A percentile compares a stretch with the other conserved stretches of the same genome.
Evolutionary conservation across 2,888 invertebrate genomes (phyloP).

Genomic region (Euclidia mi): DNA sequence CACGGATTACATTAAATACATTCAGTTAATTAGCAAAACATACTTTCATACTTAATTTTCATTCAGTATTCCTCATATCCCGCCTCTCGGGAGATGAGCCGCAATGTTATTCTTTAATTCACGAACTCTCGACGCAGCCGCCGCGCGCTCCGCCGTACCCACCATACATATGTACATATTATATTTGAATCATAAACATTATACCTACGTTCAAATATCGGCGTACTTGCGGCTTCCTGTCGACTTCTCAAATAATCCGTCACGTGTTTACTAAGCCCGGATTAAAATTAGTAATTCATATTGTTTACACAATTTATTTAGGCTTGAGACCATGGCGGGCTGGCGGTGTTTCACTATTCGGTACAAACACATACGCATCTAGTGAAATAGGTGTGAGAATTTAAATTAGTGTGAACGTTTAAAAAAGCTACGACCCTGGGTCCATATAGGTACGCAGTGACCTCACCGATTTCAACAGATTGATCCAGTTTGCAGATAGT

Average conservation of each 20-base stretch:
- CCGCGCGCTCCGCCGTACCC: conserved; percentile 4
- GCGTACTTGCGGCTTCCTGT: conserved; percentile 34
- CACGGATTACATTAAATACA: background rate
- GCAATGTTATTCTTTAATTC: conserved; percentile 27
- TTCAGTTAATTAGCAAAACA: no score
- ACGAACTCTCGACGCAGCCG: background rate
- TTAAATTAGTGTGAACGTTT: no score
- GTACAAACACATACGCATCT: no score
- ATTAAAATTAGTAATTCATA: conserved; percentile 22
- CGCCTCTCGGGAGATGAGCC: conserved; percentile 9
- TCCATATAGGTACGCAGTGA: no score
- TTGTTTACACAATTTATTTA: conserved; percentile 16
- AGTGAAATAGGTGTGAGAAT: no score
- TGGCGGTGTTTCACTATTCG: no score
- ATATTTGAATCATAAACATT: conserved; percentile 30
- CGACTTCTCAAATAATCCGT: conserved; percentile 21
- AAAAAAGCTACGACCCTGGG: no score
- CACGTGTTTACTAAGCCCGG: conserved; percentile 13
- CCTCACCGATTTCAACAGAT: no score
- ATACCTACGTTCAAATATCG: no score
- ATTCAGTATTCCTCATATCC: conserved; percentile 10
- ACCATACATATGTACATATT: no score
- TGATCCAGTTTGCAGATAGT: no score
- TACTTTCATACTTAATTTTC: background rate
- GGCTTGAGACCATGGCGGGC: no score